A percentile compares a stretch with the other conserved stretches of the same genome.
Evolutionary conservation across 2,113 vertebrate species (phyloP).

Genomic region (Psettodes erumei): DNA sequence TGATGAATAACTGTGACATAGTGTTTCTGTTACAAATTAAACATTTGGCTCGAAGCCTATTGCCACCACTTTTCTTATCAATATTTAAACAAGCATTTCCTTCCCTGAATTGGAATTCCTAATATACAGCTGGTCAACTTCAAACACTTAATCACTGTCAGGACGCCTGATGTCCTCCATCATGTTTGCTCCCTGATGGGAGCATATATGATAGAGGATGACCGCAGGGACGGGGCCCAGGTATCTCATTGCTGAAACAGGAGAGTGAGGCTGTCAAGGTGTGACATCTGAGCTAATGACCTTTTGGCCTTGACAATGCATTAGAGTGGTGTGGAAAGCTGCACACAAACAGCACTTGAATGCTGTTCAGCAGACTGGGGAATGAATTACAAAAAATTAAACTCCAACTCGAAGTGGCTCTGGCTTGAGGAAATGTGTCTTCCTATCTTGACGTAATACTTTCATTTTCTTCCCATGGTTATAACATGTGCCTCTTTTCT

Average conservation of each 20-base stretch:
- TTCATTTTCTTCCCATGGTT: slow-evolving; percentile 16
- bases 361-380: slow-evolving; percentile 3
- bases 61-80: slow-evolving; percentile 31
- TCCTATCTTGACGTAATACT: slow-evolving; percentile 11
- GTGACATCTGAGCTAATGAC: slow-evolving; percentile 72
- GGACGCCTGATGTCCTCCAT: too few species aligned
- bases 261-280: slow-evolving; percentile 75
- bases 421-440: not conserved
- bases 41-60: slow-evolving; percentile 21
- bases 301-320: slow-evolving; percentile 58
- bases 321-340: slow-evolving; percentile 30
- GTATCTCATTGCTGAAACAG: slow-evolving; percentile 78
- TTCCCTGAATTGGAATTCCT: slow-evolving; percentile 8
- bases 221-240: slow-evolving; percentile 62
- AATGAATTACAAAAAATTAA: slow-evolving; percentile 1
- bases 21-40: slow-evolving; percentile 42
- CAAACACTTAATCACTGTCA: too few species aligned
- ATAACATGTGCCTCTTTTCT: slow-evolving; percentile 21
- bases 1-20: slow-evolving; percentile 33
- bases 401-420: not conserved
- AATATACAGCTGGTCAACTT: slow-evolving; percentile 2
- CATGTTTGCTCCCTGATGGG: slow-evolving; percentile 13
- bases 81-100: slow-evolving; percentile 55
- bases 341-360: slow-evolving; percentile 32
- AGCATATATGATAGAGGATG: slow-evolving; percentile 38